Evolutionary conservation across 2,113 vertebrate species (phyloP), one percentile per base, ranked within the genome.

Genomic region (Scatophagus argus): DNA sequence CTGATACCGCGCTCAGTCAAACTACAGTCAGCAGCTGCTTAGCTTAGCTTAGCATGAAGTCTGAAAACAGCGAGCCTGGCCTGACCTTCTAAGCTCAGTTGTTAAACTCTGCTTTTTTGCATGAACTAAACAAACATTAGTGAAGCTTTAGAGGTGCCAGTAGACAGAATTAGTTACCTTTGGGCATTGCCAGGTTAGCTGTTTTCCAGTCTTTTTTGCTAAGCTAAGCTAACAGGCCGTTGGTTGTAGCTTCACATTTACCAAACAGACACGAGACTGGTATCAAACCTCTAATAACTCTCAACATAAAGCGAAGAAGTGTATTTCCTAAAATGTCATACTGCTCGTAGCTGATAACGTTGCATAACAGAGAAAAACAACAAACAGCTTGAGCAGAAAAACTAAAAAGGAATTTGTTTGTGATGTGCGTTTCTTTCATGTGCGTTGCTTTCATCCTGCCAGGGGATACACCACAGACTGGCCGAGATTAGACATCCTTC

Each of bases 401-500:
- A 44, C 27, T 44, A 68, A 25, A 25, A 54, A 89, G 77, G 75
- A 82, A 89, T 85, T 69, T 72, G 72, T 87, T 67, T 72, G 77
- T 74, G 38, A 79, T 29, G 29, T 54, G 51, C 10, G 12, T 55
- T 1, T 55, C 79, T 86, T 85, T 92, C 83, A 78, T 84, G n/a
- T n/a, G 51, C 10, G 12, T 55, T 1, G 59, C 79, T 86, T 85
- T 92, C 83, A 78, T 84, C 64, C 78, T 75, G 44, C 56, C 56
- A 23, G 64, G 62, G 79, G 72, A 89, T 82, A 83, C 68, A 71
- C 27, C 55, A 51, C 73, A 88, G 81, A 85, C 87, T 67, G 71
- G 64, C 69, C 17, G 5, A 70, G 74, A 89, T 87, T 84, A 90
- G 80, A 91, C 87, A 89, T 91, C 89, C 85, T 89, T 91, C 83